phyloP scores from a whole-genome alignment of 2,113 vertebrate genomes.

The Varanus salvator region DNA sequence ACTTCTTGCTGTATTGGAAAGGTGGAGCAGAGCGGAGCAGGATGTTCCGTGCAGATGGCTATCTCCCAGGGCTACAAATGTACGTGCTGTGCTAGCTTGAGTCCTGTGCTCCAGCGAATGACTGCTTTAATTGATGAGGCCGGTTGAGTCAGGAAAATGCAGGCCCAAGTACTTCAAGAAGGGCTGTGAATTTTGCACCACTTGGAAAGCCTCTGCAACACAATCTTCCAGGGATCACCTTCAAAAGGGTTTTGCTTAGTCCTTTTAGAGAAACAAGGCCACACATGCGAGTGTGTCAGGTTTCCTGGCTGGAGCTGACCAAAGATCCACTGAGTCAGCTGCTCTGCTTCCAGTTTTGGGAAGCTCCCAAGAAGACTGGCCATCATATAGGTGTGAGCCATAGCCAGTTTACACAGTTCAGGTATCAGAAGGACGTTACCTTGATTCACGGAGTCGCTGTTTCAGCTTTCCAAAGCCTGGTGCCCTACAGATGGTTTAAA shows the following conservation, averaged over 20 bases:
- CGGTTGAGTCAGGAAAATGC: neutral
- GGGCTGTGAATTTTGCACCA: accelerated
- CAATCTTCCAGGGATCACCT: neutral
- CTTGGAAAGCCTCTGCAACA: accelerated
- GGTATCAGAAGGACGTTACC: neutral
- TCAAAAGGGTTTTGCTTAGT: neutral
- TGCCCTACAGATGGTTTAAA: no score
- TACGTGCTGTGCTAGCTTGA: accelerated
- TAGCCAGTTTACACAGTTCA: neutral
- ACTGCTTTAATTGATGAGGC: constrained; percentile 4
- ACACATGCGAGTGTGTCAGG: neutral
- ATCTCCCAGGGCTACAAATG: neutral
- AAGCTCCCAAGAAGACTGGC: neutral
- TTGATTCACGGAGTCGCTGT: neutral
- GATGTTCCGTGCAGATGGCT: accelerated
- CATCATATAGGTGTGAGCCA: neutral
- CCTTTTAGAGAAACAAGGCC: neutral
- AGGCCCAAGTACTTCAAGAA: neutral
- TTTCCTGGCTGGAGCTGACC: neutral
- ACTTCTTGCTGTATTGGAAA: neutral
- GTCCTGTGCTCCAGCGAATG: accelerated
- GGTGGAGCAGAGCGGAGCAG: accelerated
- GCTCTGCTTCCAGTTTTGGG: no score
- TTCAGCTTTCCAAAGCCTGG: no score
- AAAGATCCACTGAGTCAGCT: neutral